Base-by-base conservation (phyloP, 2,888 invertebrate genomes). In the Orthosia cruda region DNA sequence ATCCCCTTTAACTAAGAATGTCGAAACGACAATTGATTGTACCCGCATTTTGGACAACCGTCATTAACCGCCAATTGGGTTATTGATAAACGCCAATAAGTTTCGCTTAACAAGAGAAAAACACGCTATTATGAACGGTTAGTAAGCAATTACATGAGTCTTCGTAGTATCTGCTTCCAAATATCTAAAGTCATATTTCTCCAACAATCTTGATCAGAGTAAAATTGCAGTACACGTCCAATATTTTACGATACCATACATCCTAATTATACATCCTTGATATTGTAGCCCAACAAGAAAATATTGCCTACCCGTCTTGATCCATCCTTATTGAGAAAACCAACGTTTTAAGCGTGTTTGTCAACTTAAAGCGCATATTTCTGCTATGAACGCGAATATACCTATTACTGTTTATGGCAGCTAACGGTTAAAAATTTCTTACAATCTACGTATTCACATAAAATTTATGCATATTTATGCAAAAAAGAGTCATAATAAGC, bases 31-130 rank as follows among this genome's bases (percentile, higher is more conserved):
- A 71, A 77, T 76, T 72, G 76, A 86, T 77, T 59, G 65, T 72
- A 54, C 88, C 88, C 88, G 88, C 84, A 88, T 86, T 80, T 80
- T 65, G 20, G 20, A n/a, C 40, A 66, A 45, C 47, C 32, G 16
- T 58, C 57, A 75, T 55, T 67, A 62, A 69, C 59, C 47, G 57
- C 54, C 63, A 78, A 76, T 84, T 78, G 70, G 45, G 40, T 84
- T 68, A 77, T 74, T 72, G 76, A 57, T 74, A 63, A 68, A 54
- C 50, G 13, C 50, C 65, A 65, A 32, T 71, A 67, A 32, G 15
- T 69, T 50, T 57, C 7, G 49, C 45, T 40, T 40, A 54, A 13
- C 18, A 47, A 20, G 26, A 40, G 50, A 62, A 52, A 82, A 65
- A 32, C 54, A 81, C 40, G 18, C 9, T 49, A 20, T 63, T 73